Base-by-base conservation (phyloP, 2,888 invertebrate genomes). In the Tetramorium bicarinatum region DNA sequence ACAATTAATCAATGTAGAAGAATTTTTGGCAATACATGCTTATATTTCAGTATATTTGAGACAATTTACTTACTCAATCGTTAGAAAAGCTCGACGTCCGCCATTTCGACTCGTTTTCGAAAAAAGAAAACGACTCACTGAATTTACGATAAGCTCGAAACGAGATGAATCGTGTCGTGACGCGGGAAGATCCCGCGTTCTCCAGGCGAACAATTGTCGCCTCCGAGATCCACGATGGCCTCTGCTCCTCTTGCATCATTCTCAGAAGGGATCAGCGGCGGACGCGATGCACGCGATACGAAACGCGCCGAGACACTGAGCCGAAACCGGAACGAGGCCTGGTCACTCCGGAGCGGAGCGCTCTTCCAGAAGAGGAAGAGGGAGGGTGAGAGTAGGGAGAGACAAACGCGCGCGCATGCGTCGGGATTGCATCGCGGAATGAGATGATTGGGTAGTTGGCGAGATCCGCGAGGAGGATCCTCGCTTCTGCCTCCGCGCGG, bases 291-390 rank as follows among this genome's bases (percentile, higher is more conserved):
- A 75, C 66, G 64, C 89, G 83, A 83, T 81, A 87, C 87, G 88
- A 90, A 88, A 88, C 93, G 93, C 92, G 92, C 86, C 91, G 89
- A 83, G 64, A 88, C 69, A 93, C 93, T 93, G 91, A 93, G 84
- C 74, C 86, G 77, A 87, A 84, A 79, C 81, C 77, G 52, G 77
- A 91, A 87, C 80, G 79, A 76, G 77, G 82, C 52, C 80, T 72
- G 61, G 82, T 87, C 77, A 72, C 56, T 77, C 79, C 47, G 47
- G 44, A 29, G 29, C 67, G 67, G 75, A 61, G 71, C 83, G 83
- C 44, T 87, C 59, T 67, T 59, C 11, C 61, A 13, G 8, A 8
- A 25, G 54, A 25, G 47, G 25, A 52, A 61, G 84, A 15, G 77
- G 67, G 41, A 54, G 11, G 3, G 15, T 6, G 34, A 62, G 71